Evolutionary conservation across 2,113 vertebrate genomes (phyloP).

Genomic region (Buteo buteo): DNA sequence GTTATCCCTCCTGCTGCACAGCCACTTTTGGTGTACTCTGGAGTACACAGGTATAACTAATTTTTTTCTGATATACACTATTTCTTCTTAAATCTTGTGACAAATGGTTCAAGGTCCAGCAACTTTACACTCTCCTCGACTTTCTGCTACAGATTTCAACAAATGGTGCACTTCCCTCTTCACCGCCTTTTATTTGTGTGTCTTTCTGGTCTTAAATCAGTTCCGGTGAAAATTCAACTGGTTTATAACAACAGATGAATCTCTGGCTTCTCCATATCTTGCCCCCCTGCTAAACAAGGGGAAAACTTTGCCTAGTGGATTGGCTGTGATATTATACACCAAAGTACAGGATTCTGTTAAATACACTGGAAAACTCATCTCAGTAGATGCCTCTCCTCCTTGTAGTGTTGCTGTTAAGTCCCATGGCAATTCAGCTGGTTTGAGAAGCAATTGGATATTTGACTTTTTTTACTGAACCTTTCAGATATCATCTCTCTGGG

Average conservation of each 20-base stretch:
- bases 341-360: neutral
- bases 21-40: neutral
- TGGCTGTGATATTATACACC: neutral
- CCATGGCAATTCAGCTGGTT: neutral
- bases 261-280: neutral
- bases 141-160: neutral
- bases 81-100: neutral
- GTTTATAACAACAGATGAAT: neutral
- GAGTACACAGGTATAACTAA: neutral
- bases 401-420: neutral
- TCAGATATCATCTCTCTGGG: neutral
- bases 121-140: neutral
- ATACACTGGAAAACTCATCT: neutral
- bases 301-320: neutral
- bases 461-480: neutral
- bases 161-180: neutral
- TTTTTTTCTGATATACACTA: neutral
- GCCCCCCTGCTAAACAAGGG: neutral
- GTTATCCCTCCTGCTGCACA: neutral
- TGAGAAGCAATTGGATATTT: neutral
- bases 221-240: neutral
- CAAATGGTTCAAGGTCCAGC: neutral
- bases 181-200: neutral
- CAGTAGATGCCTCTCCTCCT: neutral
- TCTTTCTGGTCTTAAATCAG: neutral